A percentile compares a stretch with the other conserved stretches of the same genome.
These are phyloP conservation scores for Lasioglossum zephyrum DNA, from an alignment of 2,888 invertebrate species.

Conservation along the genomic window DNA sequence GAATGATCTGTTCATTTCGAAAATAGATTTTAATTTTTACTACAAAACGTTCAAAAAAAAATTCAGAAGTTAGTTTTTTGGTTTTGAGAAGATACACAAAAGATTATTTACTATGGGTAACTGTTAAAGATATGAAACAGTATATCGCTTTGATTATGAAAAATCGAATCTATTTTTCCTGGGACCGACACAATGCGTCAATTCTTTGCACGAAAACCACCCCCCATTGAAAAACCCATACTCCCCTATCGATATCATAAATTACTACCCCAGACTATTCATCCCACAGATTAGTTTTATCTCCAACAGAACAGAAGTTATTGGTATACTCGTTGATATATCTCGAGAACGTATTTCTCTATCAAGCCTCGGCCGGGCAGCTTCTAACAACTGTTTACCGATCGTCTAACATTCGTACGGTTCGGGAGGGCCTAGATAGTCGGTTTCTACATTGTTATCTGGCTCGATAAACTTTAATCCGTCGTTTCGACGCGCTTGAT, in stretches of 20 bases:
- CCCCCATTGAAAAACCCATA: background rate
- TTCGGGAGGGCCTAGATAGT: slow-evolving; percentile 15
- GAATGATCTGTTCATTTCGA: too few species aligned
- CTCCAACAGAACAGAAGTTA: slow-evolving; percentile 23
- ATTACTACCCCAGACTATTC: background rate
- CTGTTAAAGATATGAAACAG: too few species aligned
- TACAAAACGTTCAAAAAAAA: too few species aligned
- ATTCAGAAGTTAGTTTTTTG: too few species aligned
- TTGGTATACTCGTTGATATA: background rate
- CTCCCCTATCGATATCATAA: background rate
- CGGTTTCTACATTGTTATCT: slow-evolving; percentile 30
- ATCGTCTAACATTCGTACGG: slow-evolving; percentile 23
- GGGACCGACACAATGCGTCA: background rate
- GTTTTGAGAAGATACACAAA: too few species aligned
- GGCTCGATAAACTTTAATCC: slow-evolving; percentile 48
- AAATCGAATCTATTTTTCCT: background rate
- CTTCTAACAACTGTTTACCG: slow-evolving; percentile 33
- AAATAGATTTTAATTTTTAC: too few species aligned
- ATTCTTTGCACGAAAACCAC: background rate
- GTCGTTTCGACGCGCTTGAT: slow-evolving; percentile 25
- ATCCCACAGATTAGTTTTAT: slow-evolving; percentile 16
- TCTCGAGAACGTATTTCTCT: background rate
- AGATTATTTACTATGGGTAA: too few species aligned
- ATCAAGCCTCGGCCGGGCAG: slow-evolving; percentile 15
- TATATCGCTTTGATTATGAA: background rate